A percentile compares a stretch with the other conserved stretches of the same genome.
phyloP scores from a whole-genome alignment of 2,113 vertebrate genomes.

The Astatoreochromis straeleni region DNA sequence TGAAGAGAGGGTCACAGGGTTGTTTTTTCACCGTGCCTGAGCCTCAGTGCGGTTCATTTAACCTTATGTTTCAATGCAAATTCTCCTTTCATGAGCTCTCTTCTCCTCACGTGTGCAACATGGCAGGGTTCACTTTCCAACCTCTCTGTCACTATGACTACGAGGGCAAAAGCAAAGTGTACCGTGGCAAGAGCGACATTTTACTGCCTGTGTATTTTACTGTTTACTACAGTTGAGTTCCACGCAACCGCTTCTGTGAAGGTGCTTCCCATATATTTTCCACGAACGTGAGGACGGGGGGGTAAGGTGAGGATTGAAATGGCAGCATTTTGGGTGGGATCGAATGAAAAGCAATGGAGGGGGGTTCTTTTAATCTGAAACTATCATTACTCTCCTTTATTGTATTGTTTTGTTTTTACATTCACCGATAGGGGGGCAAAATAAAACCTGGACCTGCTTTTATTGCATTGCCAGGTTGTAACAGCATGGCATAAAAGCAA shows the following conservation, averaged over 20 bases:
- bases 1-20: conserved; percentile 59
- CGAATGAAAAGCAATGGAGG: background rate
- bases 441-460: background rate
- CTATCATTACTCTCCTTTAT: background rate
- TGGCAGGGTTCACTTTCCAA: conserved; percentile 53
- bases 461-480: conserved; percentile 11
- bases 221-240: conserved; percentile 1
- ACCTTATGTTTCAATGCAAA: conserved; percentile 75
- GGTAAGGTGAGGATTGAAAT: background rate
- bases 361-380: background rate
- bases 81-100: conserved; percentile 56
- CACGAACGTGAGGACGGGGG: background rate
- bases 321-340: background rate
- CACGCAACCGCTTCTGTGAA: background rate
- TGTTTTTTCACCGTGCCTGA: conserved; percentile 54
- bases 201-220: conserved; percentile 50
- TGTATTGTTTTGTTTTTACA: background rate
- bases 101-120: conserved; percentile 63
- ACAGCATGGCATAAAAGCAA: background rate
- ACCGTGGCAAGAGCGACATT: conserved; percentile 13
- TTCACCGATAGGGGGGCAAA: background rate
- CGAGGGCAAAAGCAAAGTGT: conserved; percentile 25
- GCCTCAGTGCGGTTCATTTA: conserved; percentile 68
- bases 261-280: background rate
- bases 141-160: conserved; percentile 45